These are phyloP conservation scores for Pristionchus arcanus DNA, from an alignment of 2,888 invertebrate genomes.

Conservation along the genomic window DNA sequence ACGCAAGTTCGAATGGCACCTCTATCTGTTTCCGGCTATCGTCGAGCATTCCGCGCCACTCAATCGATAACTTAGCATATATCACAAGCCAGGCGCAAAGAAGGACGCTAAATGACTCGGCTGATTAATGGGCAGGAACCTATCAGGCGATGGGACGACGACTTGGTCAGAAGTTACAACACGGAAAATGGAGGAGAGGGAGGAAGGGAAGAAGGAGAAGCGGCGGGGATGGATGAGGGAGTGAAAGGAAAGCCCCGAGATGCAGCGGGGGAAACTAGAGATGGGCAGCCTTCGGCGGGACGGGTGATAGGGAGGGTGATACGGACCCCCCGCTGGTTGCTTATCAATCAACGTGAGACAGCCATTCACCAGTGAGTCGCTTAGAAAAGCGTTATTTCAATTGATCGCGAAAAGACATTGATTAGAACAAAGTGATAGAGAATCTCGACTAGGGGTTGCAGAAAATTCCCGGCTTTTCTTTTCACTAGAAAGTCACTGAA, in stretches of 20 bases:
- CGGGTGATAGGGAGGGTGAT: not conserved
- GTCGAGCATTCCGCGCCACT: not conserved
- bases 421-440: not conserved
- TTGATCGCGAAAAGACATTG: not conserved
- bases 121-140: conserved; percentile 43
- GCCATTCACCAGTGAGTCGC: not conserved
- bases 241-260: conserved; percentile 46
- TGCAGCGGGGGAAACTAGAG: conserved; percentile 19
- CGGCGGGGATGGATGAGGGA: not conserved
- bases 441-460: not conserved
- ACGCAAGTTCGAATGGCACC: conserved; percentile 18
- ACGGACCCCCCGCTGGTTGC: not conserved
- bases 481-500: conserved; percentile 6
- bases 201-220: not conserved
- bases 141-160: not conserved
- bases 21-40: not conserved
- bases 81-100: not conserved
- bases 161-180: conserved; percentile 43
- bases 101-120: conserved; percentile 1
- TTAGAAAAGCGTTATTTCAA: not conserved
- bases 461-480: not conserved
- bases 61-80: not conserved
- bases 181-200: not conserved
- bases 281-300: conserved; percentile 11
- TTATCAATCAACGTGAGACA: not conserved